Percentiles rank a stretch among this genome's conserved stretches.
Conservation (phyloP, 2,113 vertebrate species). For the Myotis brandtii region DNA sequence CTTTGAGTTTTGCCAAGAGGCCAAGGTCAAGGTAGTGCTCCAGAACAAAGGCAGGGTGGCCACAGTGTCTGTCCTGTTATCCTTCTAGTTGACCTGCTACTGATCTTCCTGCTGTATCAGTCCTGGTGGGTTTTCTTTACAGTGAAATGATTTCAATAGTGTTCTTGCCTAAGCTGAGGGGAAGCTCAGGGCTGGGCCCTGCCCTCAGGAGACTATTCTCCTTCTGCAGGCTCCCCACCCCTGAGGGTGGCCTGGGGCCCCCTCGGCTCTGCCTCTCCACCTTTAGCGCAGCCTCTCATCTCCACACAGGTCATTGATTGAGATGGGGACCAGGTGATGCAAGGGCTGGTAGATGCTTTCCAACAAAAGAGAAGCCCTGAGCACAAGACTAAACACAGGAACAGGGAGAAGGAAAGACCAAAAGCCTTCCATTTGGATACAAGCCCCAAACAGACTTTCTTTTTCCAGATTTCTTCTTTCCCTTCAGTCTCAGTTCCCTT, state of each 20-base stretch:
- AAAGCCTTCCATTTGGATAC: background rate
- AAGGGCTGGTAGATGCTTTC: background rate
- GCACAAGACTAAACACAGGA: background rate
- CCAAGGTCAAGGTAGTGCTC: background rate
- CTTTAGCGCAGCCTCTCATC: background rate
- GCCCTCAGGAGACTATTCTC: background rate
- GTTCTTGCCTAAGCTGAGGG: background rate
- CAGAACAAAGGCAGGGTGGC: background rate
- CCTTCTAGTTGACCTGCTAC: too few relatives aligned
- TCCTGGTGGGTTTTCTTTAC: background rate
- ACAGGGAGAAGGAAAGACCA: background rate
- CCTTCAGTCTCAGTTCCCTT: background rate
- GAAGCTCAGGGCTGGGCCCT: background rate
- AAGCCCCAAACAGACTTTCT: background rate
- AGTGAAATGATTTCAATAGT: background rate
- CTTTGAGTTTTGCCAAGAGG: background rate
- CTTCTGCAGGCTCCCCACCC: too few relatives aligned
- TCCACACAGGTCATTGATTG: rapidly evolving
- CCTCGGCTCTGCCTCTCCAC: background rate
- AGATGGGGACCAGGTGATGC: background rate
- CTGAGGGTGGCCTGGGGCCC: background rate
- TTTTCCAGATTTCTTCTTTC: background rate
- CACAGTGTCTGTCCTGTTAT: background rate
- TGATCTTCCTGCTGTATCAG: background rate
- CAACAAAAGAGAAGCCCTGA: background rate